phyloP scores from a whole-genome alignment of 2,797 vertebrate genomes.

The Iguana delicatissima region DNA sequence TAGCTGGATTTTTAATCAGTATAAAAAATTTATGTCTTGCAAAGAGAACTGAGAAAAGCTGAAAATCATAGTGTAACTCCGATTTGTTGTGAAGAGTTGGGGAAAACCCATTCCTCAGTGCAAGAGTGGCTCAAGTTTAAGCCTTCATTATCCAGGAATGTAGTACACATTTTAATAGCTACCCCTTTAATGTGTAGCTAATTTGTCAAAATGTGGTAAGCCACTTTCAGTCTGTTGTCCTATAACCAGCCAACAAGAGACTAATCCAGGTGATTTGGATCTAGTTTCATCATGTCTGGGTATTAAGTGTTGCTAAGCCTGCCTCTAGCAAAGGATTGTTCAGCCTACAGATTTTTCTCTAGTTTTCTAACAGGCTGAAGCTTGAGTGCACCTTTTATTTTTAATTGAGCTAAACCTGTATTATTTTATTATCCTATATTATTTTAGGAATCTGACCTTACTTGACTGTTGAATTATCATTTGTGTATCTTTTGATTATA shows the following conservation, averaged over 20 bases:
- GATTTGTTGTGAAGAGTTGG: neutral
- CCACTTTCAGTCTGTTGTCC: neutral
- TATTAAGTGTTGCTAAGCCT: neutral
- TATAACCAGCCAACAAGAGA: neutral
- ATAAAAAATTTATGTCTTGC: too few relatives aligned
- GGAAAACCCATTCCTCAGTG: too few relatives aligned
- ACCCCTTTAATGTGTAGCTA: neutral
- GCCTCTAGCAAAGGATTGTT: neutral
- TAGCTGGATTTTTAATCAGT: too few relatives aligned
- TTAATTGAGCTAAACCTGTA: constrained; percentile 8
- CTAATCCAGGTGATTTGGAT: neutral
- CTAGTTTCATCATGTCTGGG: constrained; percentile 43
- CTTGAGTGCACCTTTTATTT: constrained; percentile 40
- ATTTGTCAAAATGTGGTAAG: neutral
- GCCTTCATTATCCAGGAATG: neutral
- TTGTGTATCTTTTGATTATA: constrained; percentile 28
- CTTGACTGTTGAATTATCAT: neutral
- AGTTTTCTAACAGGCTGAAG: constrained; percentile 44
- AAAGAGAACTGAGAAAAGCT: neutral
- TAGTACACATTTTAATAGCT: neutral
- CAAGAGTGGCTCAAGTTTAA: neutral
- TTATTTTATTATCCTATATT: constrained; percentile 41
- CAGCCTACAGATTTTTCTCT: constrained; percentile 22
- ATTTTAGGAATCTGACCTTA: constrained; percentile 30
- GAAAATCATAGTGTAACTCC: neutral